Percentiles rank a stretch among this genome's conserved stretches.
phyloP scores from a whole-genome alignment of 2,888 invertebrate species.

The Rosalia funebris region DNA sequence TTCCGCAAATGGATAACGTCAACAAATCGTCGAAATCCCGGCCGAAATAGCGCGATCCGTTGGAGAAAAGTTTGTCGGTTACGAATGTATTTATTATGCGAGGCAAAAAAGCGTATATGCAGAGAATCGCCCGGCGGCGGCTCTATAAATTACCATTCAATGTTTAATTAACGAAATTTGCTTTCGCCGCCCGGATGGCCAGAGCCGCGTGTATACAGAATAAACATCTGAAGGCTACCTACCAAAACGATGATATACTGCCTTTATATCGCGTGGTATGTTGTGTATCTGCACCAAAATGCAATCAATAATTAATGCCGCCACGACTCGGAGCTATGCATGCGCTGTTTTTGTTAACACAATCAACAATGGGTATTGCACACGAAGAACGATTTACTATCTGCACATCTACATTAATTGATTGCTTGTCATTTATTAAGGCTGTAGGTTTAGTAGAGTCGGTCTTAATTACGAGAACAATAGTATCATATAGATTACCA shows the following conservation, averaged over 20 bases:
- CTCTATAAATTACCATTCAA: not conserved
- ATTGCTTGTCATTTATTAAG: too few relatives aligned
- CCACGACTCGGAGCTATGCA: too few relatives aligned
- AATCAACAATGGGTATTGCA: too few relatives aligned
- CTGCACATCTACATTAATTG: too few relatives aligned
- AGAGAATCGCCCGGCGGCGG: not conserved
- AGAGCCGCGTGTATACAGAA: not conserved
- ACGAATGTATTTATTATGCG: not conserved
- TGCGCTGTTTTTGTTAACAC: too few relatives aligned
- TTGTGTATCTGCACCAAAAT: conserved; percentile 15
- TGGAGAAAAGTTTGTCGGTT: not conserved
- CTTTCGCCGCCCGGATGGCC: not conserved
- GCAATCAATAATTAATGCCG: conserved; percentile 19
- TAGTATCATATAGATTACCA: too few relatives aligned
- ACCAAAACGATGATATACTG: not conserved
- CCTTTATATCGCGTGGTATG: not conserved
- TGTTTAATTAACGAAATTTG: not conserved
- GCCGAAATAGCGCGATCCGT: not conserved
- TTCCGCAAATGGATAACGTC: not conserved
- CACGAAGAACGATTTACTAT: too few relatives aligned
- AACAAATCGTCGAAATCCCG: not conserved
- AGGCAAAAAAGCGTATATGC: not conserved
- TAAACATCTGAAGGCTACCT: not conserved
- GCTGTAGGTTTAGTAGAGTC: too few relatives aligned
- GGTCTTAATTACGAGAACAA: too few relatives aligned